Conservation (phyloP, 1,140 invertebrate species). For the Parasteatoda tepidariorum region DNA sequence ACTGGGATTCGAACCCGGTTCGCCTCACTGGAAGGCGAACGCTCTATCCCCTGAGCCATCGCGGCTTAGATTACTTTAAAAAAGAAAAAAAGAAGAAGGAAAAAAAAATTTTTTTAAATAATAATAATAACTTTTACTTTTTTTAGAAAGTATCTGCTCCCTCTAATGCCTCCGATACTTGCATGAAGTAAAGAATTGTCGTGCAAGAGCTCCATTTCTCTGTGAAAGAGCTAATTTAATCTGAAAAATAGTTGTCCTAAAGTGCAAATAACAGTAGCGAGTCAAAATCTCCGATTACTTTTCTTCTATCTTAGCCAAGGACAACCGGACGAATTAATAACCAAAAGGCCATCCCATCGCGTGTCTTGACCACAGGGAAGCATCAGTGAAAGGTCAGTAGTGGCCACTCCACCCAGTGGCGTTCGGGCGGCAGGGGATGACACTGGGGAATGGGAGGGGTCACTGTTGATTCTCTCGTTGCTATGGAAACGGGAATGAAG, state of each 20-base stretch:
- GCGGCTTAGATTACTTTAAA: no score
- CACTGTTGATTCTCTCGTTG: constrained; percentile 51
- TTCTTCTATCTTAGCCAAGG: neutral
- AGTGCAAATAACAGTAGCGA: neutral
- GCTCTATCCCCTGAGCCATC: no score
- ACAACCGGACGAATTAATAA: constrained; percentile 8
- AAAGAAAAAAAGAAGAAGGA: no score
- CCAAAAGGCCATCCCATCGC: neutral
- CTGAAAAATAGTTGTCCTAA: neutral
- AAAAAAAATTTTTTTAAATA: no score
- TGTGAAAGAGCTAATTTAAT: neutral
- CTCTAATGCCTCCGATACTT: no score
- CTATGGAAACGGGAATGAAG: constrained; percentile 51
- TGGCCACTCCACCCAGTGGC: constrained; percentile 55
- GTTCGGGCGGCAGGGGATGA: constrained; percentile 42
- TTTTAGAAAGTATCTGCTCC: no score
- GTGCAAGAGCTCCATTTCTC: neutral
- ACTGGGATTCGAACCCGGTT: no score
- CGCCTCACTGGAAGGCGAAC: no score
- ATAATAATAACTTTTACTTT: no score
- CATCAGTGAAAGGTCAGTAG: constrained; percentile 34
- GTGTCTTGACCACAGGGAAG: neutral
- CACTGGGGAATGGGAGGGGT: constrained; percentile 59
- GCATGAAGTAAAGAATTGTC: no score
- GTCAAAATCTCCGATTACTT: neutral